Percentiles rank a stretch among this genome's conserved stretches.
Conservation (phyloP, 2,113 vertebrate species). For the Dromiciops gliroides region DNA sequence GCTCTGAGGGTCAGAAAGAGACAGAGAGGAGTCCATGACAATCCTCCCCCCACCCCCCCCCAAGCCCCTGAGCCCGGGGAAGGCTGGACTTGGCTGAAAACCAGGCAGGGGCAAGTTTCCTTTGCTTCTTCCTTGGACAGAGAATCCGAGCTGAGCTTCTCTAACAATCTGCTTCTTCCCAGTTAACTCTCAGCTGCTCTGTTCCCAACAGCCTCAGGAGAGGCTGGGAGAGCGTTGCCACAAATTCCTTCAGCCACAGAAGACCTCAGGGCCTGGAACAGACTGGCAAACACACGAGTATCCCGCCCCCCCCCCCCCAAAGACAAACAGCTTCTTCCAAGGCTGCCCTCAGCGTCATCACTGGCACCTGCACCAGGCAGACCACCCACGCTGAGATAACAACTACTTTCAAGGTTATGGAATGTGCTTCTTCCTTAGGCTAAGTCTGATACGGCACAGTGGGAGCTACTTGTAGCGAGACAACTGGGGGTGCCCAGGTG, state of each 20-base stretch:
- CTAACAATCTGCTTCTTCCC: not conserved
- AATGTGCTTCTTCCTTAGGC: not conserved
- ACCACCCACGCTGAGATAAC: not conserved
- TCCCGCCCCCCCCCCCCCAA: too few relatives aligned
- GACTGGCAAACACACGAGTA: too few relatives aligned
- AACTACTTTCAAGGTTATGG: not conserved
- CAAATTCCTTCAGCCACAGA: too few relatives aligned
- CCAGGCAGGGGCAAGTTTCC: not conserved
- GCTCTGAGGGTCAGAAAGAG: conserved; percentile 50
- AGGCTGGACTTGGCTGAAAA: conserved; percentile 26
- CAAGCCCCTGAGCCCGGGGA: conserved; percentile 1
- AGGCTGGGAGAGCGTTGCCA: too few relatives aligned
- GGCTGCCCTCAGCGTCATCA: fast-evolving
- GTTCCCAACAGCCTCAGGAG: not conserved
- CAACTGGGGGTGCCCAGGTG: not conserved
- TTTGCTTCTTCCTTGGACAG: not conserved
- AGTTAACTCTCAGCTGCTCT: too few relatives aligned
- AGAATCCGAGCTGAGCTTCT: not conserved
- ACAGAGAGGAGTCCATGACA: not conserved
- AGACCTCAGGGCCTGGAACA: too few relatives aligned
- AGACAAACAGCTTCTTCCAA: not conserved
- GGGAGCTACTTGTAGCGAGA: not conserved
- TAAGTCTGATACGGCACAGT: not conserved
- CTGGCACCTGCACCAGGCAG: fast-evolving
- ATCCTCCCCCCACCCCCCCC: not conserved